Base-by-base conservation (phyloP, 2,797 vertebrate species). In the Scomberomorus guttatus region DNA sequence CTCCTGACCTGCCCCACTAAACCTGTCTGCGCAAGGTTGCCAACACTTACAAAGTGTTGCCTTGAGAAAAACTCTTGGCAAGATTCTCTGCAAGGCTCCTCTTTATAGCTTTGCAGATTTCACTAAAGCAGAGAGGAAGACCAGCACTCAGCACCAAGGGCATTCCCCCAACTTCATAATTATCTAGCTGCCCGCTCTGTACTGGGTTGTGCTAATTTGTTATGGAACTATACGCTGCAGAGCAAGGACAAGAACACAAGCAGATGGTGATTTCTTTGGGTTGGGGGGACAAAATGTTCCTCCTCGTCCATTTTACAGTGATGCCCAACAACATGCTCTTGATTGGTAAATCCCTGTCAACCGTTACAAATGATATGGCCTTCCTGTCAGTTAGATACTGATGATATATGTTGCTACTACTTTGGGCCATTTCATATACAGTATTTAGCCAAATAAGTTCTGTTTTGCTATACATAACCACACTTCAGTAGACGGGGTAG, bases 101-200 rank as follows among this genome's bases (percentile, higher is more conserved):
- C 72, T 86, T 82, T 46, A 54, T 18, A 58, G 56, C 64, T 78
- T 64, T 50, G 50, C 50, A 62, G 57, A 70, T 79, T 66, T 59
- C 27, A 69, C 62, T 65, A 63, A 60, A 66, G 70, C 50, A 59
- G 54, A 72, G 20, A 39, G 42, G 52, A 37, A 68, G 39, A 51
- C 48, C 29, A 2, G 32, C 27, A 10, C 39, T 61, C 17, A n/a
- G 29, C 9, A 63, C 14, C 17, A 12, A 46, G 70, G 55, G 52
- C 29, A 56, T 72, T 62, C 51, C 24, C 51, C 34, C 15, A 13
- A 37, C 56, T 58, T 81, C 32, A 69, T 46, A 56, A 42, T 42
- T 42, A 42, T 46, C 7, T 24, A 39, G 32, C 52, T 32, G n/a
- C 32, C 64, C 24, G 32, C 34, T 65, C 32, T 62, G 27, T 8